A percentile compares a stretch with the other conserved stretches of the same genome.
These are phyloP conservation scores for Tetramorium simillimum DNA, from an alignment of 1,140 invertebrate species.

Conservation along the genomic window DNA sequence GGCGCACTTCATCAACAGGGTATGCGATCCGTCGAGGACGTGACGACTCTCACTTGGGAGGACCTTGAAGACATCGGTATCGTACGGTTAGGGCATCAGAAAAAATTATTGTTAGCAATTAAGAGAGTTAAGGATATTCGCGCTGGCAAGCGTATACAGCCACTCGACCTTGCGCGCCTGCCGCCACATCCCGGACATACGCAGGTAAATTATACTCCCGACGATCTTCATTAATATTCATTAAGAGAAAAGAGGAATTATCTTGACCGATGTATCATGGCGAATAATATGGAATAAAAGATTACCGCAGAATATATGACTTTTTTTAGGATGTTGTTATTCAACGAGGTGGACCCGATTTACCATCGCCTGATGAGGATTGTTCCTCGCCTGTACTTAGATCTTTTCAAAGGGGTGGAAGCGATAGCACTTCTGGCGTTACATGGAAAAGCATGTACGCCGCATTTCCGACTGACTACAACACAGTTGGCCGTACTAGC, in stretches of 20 bases:
- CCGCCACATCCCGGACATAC: conserved; percentile 86
- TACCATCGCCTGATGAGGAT: conserved; percentile 84
- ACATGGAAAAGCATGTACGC: conserved; percentile 84
- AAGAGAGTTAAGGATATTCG: conserved; percentile 98
- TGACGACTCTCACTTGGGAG: conserved; percentile 98
- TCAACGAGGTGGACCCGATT: conserved; percentile 81
- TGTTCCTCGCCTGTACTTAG: conserved; percentile 83
- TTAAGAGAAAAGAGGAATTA: background rate
- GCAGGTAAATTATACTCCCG: conserved; percentile 76
- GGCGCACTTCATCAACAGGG: conserved; percentile 95
- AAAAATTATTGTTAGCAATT: conserved; percentile 98
- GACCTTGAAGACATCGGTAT: conserved; percentile 99
- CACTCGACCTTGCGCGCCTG: conserved; percentile 87
- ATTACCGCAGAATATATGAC: background rate
- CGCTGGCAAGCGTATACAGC: conserved; percentile 92
- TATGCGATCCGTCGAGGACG: conserved; percentile 96
- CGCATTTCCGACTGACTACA: conserved; percentile 76
- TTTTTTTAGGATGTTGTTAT: conserved; percentile 82
- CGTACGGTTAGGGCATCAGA: conserved; percentile 97
- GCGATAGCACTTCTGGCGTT: conserved; percentile 69
- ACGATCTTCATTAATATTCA: background rate
- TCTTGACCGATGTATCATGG: background rate
- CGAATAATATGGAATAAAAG: background rate
- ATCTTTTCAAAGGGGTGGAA: conserved; percentile 81
- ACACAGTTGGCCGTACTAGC: conserved; percentile 76